phyloP scores from a whole-genome alignment of 2,888 invertebrate species.

The Helleia helle region DNA sequence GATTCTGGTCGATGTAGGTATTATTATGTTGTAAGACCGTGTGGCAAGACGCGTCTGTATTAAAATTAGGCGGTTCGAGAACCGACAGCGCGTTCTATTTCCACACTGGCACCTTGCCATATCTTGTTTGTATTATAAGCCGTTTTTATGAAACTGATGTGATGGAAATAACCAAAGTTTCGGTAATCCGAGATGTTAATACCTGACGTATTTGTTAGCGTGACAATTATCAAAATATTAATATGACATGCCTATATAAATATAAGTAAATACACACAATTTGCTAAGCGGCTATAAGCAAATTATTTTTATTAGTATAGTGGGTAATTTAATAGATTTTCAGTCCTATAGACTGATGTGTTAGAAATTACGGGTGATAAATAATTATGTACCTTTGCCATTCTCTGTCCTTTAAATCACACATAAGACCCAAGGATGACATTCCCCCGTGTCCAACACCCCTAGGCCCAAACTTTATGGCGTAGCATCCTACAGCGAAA shows the following conservation, averaged over 20 bases:
- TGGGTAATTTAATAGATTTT: conserved; percentile 20
- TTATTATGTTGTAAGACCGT: conserved; percentile 42
- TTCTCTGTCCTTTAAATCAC: conserved; percentile 85
- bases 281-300: conserved; percentile 21
- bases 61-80: conserved; percentile 69
- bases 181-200: conserved; percentile 58
- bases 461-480: conserved; percentile 95
- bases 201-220: conserved; percentile 6
- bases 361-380: conserved; percentile 28
- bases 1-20: conserved; percentile 35
- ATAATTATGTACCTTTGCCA: conserved; percentile 79
- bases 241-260: conserved; percentile 11
- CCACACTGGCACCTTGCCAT: conserved; percentile 62
- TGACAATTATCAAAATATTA: conserved; percentile 18
- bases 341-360: conserved; percentile 37
- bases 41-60: conserved; percentile 42
- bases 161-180: conserved; percentile 69
- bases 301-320: conserved; percentile 26
- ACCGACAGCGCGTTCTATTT: conserved; percentile 65
- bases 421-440: conserved; percentile 87
- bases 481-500: conserved; percentile 90
- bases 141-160: conserved; percentile 73
- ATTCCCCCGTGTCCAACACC: conserved; percentile 95
- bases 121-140: conserved; percentile 73
- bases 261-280: conserved; percentile 8